These are phyloP conservation scores for Dreissena polymorpha DNA, from an alignment of 1,140 invertebrate genomes.

Conservation along the genomic window DNA sequence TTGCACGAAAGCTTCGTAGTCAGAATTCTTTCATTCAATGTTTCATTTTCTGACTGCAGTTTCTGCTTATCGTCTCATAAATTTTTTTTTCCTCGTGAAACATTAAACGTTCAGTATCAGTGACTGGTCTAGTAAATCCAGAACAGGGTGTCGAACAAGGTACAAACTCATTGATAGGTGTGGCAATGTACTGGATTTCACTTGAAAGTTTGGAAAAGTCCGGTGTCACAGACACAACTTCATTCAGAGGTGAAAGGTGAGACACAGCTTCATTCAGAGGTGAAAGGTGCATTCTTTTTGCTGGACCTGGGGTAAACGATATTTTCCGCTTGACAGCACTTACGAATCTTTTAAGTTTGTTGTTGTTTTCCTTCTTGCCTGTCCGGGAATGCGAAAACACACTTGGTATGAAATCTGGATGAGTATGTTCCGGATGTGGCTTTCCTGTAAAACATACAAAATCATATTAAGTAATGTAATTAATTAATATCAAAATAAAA, in stretches of 20 bases:
- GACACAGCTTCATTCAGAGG: neutral
- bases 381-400: neutral
- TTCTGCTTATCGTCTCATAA: neutral
- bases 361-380: neutral
- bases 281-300: neutral
- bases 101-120: neutral
- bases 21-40: neutral
- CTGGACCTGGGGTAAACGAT: neutral
- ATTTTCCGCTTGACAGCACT: neutral
- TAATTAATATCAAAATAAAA: too few relatives aligned
- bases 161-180: neutral
- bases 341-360: neutral
- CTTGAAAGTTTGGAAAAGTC: neutral
- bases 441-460: neutral
- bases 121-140: too few relatives aligned
- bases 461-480: neutral
- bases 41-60: slow-evolving; percentile 11
- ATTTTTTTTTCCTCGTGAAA: neutral
- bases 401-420: neutral
- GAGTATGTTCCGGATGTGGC: neutral
- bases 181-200: neutral
- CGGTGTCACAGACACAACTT: neutral
- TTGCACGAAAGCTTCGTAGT: neutral
- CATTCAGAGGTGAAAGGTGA: too few relatives aligned
- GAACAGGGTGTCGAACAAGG: neutral